phyloP scores from a whole-genome alignment of 2,888 invertebrate species.

The Frankliniella intonsa region DNA sequence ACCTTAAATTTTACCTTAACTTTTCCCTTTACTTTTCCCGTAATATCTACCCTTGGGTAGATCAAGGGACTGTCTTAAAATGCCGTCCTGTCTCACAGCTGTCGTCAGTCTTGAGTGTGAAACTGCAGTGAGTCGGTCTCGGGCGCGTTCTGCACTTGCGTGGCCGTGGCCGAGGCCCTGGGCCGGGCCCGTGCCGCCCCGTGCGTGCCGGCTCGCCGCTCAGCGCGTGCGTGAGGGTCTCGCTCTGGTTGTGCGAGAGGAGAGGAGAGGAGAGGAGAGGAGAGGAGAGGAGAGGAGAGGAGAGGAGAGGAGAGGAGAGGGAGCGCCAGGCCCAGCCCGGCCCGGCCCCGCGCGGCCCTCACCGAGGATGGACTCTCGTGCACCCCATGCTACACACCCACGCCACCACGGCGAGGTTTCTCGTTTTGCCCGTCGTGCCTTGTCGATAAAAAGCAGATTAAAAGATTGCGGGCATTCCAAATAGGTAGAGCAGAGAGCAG shows the following conservation, averaged over 20 bases:
- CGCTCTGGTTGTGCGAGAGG: background rate
- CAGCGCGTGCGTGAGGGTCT: conserved; percentile 1
- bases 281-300: no score
- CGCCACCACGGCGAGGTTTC: background rate
- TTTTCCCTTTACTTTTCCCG: no score
- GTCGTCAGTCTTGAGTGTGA: no score
- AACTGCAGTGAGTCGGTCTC: no score
- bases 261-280: background rate
- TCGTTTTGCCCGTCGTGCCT: background rate
- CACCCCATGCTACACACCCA: no score
- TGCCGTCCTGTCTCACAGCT: no score
- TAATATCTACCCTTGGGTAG: no score
- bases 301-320: background rate
- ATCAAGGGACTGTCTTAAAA: no score
- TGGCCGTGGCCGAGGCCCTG: background rate
- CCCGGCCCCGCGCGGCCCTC: background rate
- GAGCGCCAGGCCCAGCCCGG: background rate
- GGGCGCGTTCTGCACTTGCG: no score
- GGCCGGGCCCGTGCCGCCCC: background rate
- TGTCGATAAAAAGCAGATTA: background rate
- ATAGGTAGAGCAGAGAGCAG: conserved; percentile 19
- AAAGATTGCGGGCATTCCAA: conserved; percentile 9
- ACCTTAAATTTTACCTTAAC: no score
- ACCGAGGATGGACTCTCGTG: no score
- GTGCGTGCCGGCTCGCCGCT: background rate